Evolutionary conservation across 1,140 invertebrate species (phyloP), one percentile per base, ranked within the genome.

Genomic region (Agrilus planipennis): DNA sequence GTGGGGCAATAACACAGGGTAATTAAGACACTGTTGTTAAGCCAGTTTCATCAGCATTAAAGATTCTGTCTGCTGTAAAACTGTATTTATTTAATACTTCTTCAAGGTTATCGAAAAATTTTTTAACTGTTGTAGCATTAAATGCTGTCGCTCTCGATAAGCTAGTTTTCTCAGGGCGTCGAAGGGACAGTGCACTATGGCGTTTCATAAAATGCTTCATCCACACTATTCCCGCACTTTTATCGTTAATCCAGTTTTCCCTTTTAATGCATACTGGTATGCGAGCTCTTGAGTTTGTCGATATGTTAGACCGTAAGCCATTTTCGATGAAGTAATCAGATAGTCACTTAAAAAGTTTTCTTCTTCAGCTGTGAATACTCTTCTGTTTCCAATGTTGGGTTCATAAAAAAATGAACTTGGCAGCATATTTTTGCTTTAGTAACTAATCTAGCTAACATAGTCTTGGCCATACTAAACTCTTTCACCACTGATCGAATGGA

Each of bases 81-180:
- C 25, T 20, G 4, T 25, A n/a, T 25, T 37, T 36, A 11, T 36
- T 9, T 3, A 19, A 20, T 11, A 38, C 49, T 29, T 39, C 47
- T 35, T 49, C 42, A 29, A 57, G 51, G 40, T 59, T 61, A 16
- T 55, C 44, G 52, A 50, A 67, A 54, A 65, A 67, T 20, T 36
- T 31, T 9, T 23, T 25, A 2, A 68, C 57, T 47, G 61, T 64
- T 5, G 34, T 30, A 28, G 42, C 40, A 28, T 39, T 39, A 34
- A 41, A 10, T 49, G 9, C 55, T 14, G 48, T 58, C 20, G 55
- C 54, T 37, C 64, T 42, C 2, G 57, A 52, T 14, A 64, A 25
- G 37, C 56, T 60, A 17, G 58, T 63, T 19, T 52, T 58, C 52
- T 69, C 62, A 28, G 63, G 60, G 45, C 51, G 60, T 47, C 64